Percentiles rank a stretch among this genome's conserved stretches.
These are phyloP conservation scores for Hoplias malabaricus DNA, from an alignment of 2,113 vertebrate species.

Conservation along the genomic window DNA sequence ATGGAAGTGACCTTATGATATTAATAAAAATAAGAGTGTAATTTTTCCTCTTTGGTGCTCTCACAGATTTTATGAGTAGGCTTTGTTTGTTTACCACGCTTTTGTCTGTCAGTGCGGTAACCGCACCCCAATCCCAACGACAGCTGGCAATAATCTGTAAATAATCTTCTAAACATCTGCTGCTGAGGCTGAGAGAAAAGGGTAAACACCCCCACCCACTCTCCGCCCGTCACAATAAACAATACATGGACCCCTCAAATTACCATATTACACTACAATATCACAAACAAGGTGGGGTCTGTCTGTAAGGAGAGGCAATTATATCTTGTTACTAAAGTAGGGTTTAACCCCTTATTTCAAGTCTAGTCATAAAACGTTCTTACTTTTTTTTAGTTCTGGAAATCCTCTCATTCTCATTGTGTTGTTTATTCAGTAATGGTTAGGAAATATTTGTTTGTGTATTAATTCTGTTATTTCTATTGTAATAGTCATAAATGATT, in stretches of 20 bases:
- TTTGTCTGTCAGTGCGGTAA: neutral
- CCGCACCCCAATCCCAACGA: neutral
- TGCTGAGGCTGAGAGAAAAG: conserved; percentile 15
- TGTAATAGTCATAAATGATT: no score
- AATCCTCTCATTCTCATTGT: no score
- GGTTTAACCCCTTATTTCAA: no score
- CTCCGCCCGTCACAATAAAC: conserved; percentile 16
- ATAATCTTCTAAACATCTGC: conserved; percentile 51
- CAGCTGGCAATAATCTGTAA: conserved; percentile 30
- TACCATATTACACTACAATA: neutral
- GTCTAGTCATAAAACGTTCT: no score
- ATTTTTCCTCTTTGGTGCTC: no score
- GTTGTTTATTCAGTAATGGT: neutral
- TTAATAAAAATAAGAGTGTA: no score
- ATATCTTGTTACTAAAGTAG: no score
- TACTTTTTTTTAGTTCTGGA: no score
- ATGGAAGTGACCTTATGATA: no score
- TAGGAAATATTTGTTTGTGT: no score
- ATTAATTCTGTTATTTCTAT: no score
- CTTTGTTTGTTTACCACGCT: neutral
- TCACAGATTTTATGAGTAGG: neutral
- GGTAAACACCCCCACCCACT: conserved; percentile 28
- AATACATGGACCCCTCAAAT: conserved; percentile 7
- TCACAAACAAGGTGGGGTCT: neutral
- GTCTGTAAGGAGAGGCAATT: no score